Conservation (phyloP, 2,113 vertebrate species). For the Galeopterus variegatus region DNA sequence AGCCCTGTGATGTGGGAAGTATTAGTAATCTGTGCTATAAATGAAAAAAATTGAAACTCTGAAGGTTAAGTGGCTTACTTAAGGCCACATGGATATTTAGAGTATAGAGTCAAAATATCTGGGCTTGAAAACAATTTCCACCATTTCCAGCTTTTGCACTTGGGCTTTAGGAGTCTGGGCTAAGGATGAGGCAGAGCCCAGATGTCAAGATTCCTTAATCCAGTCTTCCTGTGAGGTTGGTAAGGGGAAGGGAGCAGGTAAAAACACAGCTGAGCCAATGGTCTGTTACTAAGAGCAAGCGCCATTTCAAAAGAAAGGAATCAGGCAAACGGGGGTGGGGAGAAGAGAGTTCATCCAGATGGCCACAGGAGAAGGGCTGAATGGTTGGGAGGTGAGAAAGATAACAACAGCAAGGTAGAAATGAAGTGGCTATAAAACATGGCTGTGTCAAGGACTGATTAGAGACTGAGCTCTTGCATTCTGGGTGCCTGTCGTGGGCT, state of each 20-base stretch:
- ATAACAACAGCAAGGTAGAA: neutral
- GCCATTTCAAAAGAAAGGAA: neutral
- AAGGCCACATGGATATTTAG: neutral
- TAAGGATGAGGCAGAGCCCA: neutral
- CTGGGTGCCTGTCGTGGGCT: neutral
- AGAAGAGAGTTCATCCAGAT: neutral
- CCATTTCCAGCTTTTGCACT: neutral
- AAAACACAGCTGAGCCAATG: neutral
- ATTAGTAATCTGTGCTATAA: neutral
- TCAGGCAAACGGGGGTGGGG: neutral
- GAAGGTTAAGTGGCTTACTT: neutral
- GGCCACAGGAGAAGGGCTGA: neutral
- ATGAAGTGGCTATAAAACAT: neutral
- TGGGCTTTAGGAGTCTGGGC: neutral
- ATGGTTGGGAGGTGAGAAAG: neutral
- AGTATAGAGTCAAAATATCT: neutral
- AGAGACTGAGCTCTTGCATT: neutral
- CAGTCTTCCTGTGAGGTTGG: neutral
- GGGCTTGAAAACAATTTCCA: neutral
- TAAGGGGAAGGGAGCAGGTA: neutral
- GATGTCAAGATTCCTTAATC: neutral
- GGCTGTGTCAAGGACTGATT: neutral
- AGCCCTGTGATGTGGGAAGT: neutral
- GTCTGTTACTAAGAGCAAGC: neutral
- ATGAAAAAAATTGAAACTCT: constrained; percentile 6